Base-by-base conservation (phyloP, 2,113 vertebrate genomes). In the Petromus typicus region DNA sequence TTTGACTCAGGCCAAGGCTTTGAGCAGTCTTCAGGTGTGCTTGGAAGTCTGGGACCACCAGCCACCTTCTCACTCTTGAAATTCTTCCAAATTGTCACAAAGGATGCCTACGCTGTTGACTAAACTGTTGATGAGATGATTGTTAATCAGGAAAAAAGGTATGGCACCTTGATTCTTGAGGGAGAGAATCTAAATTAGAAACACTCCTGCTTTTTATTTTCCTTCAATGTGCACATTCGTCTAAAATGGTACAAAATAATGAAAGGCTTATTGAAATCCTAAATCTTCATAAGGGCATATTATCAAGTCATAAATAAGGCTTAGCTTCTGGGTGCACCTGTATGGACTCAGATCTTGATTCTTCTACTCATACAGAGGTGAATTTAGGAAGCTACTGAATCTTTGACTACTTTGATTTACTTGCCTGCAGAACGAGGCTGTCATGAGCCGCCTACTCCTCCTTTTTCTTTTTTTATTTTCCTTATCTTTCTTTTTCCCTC, bases 401-500 rank as follows among this genome's bases (percentile, higher is more conserved):
- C 40, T 73, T 85, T 94, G 66, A 86, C 40, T 56, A 45, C 22
- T 12, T 95, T 32, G 30, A 43, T 89, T 91, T 89, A 78, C 14
- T 85, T 90, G 22, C 57, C 57, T 90, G 9, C 4, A 66, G 71
- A 86, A 85, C 59, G 48, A 2, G 20, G 27, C 18, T 63, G 10
- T 43, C 37, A 43, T 13, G 37, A 43, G 11, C 22, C 1, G 2
- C 22, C 34, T n/a, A n/a, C 37, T n/a, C n/a, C 61, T 63, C 32
- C 30, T 12, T 64, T 69, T 18, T 18, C 22, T 8, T 23, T 40
- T 40, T 9, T 25, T 71, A n/a, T 40, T 40, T 20, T 43, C 11
- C 17, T 40, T 20, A 7, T 69, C 37, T 18, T 37, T 69, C 66
- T 8, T 32, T 4, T 27, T 30, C 14, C 30, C 30, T n/a, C 32